Percentiles rank a stretch among this genome's conserved stretches.
Conservation (phyloP, 2,888 invertebrate species). For the Hedychridium roseum region DNA sequence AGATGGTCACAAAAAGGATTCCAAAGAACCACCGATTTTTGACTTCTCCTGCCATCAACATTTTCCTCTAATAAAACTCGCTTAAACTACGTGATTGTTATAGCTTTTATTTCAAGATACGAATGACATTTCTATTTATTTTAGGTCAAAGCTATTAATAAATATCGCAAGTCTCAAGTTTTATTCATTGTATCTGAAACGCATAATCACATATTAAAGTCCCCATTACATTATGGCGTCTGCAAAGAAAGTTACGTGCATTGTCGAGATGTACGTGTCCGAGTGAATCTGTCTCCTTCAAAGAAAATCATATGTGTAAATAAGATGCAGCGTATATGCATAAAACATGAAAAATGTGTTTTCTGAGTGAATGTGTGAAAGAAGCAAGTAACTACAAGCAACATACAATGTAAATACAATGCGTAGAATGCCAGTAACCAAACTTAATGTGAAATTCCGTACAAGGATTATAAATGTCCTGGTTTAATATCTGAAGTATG, state of each 20-base stretch:
- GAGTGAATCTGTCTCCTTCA: conserved; percentile 24
- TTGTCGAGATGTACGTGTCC: too few species aligned
- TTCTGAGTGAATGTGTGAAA: conserved; percentile 24
- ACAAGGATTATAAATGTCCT: too few species aligned
- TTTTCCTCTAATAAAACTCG: conserved; percentile 87
- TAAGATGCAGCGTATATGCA: conserved; percentile 20
- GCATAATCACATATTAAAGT: too few species aligned
- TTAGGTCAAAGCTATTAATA: conserved; percentile 19
- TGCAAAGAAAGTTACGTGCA: too few species aligned
- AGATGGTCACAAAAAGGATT: conserved; percentile 91
- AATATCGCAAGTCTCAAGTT: not conserved
- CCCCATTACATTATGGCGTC: too few species aligned
- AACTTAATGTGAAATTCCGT: too few species aligned
- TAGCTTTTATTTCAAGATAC: conserved; percentile 21
- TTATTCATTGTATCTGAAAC: not conserved
- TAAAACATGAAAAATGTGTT: conserved; percentile 22
- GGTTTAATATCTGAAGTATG: too few species aligned
- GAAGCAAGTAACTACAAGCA: conserved; percentile 16
- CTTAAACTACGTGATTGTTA: conserved; percentile 41
- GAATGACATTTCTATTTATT: conserved; percentile 39
- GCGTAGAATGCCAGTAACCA: conserved; percentile 19
- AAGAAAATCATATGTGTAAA: conserved; percentile 28
- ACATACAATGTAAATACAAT: conserved; percentile 35
- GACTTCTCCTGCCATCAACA: conserved; percentile 89
- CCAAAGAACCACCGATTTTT: conserved; percentile 85